A percentile compares a stretch with the other conserved stretches of the same genome.
Conservation (phyloP, 2,888 invertebrate genomes). For the Scotopteryx bipunctaria region DNA sequence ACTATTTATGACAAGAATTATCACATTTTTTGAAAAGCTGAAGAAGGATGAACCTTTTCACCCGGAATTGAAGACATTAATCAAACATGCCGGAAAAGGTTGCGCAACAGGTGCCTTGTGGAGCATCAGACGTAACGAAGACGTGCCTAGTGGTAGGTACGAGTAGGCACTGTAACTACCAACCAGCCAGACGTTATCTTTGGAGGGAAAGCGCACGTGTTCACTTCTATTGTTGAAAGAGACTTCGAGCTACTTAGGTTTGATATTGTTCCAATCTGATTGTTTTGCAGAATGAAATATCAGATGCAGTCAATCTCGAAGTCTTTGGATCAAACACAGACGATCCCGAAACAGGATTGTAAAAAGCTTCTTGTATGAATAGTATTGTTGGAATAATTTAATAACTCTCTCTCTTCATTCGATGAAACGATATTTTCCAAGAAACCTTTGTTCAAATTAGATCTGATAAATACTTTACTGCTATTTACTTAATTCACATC, state of each 20-base stretch:
- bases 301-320: background rate
- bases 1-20: too few relatives aligned
- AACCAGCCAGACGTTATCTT: slow-evolving; percentile 33
- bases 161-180: background rate
- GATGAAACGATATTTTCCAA: background rate
- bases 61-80: slow-evolving; percentile 15
- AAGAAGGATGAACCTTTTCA: background rate
- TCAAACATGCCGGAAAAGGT: slow-evolving; percentile 29
- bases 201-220: slow-evolving; percentile 46
- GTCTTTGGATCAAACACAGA: too few relatives aligned
- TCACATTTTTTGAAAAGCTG: too few relatives aligned
- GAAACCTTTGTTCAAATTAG: background rate
- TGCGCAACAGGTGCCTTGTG: slow-evolving; percentile 40
- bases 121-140: slow-evolving; percentile 18
- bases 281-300: background rate
- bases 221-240: slow-evolving; percentile 12
- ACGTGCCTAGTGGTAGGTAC: slow-evolving; percentile 2
- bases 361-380: too few relatives aligned
- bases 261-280: background rate
- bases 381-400: too few relatives aligned
- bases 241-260: background rate
- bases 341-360: background rate
- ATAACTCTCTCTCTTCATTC: too few relatives aligned
- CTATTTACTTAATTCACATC: slow-evolving; percentile 7
- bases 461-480: background rate